Evolutionary conservation across 35 echinoderm and acorn worm genomes (phyloP).

Genomic region (Apostichopus parvimensis): DNA sequence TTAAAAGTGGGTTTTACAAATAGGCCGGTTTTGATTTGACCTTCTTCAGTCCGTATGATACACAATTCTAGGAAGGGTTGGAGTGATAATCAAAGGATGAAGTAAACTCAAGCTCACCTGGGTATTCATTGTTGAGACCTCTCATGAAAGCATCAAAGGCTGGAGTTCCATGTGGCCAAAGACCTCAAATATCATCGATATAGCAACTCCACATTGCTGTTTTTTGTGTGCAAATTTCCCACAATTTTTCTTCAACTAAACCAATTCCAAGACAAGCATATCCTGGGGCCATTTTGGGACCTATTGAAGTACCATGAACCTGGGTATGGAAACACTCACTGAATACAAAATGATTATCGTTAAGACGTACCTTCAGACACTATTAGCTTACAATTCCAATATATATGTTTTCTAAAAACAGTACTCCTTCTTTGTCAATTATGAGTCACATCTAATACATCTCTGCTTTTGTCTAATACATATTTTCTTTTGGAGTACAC

Average conservation of each 20-base stretch:
- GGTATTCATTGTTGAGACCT: too few species aligned
- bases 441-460: too few species aligned
- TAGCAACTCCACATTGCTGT: not conserved
- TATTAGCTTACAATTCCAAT: not conserved
- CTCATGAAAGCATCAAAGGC: not conserved
- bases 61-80: too few species aligned
- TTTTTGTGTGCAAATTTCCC: not conserved
- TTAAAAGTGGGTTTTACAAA: too few species aligned
- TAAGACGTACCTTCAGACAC: not conserved
- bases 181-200: not conserved
- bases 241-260: not conserved
- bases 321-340: not conserved
- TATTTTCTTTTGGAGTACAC: too few species aligned
- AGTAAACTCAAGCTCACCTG: too few species aligned
- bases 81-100: not conserved
- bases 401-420: too few species aligned
- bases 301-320: not conserved
- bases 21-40: not conserved
- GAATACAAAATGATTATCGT: slow-evolving; percentile 2
- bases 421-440: too few species aligned
- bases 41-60: not conserved
- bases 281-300: not conserved
- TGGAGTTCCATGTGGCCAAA: not conserved
- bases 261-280: not conserved
- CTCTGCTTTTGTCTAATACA: too few species aligned